A percentile compares a stretch with the other conserved stretches of the same genome.
Evolutionary conservation across 2,113 vertebrate species (phyloP).

Genomic region (Rynchops niger): DNA sequence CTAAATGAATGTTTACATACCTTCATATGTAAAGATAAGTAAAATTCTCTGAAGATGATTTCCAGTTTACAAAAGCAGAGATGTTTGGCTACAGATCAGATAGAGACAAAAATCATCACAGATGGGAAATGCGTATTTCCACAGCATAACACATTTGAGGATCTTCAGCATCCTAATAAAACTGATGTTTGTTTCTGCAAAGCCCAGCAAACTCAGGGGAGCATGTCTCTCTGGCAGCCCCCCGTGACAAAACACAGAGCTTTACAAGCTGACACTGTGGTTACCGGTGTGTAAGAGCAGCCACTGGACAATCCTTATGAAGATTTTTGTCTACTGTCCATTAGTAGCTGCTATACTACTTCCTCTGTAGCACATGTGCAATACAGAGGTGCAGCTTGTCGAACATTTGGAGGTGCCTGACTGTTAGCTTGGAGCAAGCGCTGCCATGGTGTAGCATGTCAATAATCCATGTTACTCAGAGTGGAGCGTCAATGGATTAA

Average conservation of each 20-base stretch:
- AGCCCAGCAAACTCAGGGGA: background rate
- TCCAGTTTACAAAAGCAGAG: background rate
- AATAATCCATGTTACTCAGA: background rate
- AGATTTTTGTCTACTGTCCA: background rate
- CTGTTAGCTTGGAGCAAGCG: background rate
- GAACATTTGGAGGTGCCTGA: background rate
- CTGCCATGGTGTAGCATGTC: background rate
- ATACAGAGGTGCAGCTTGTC: background rate
- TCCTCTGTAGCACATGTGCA: background rate
- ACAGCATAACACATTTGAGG: background rate
- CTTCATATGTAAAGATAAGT: background rate
- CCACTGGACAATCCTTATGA: background rate
- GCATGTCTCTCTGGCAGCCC: background rate
- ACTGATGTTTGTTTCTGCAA: background rate
- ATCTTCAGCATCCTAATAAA: background rate
- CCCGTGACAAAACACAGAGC: background rate
- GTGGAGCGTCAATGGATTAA: background rate
- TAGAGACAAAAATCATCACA: background rate
- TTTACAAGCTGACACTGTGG: background rate
- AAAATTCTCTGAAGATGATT: background rate
- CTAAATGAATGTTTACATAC: background rate
- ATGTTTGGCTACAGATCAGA: background rate
- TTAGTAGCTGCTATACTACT: background rate
- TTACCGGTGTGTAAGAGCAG: background rate
- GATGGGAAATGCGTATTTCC: background rate